These are phyloP conservation scores for Eurystomus glaucurus DNA, from an alignment of 2,797 vertebrate species.

Conservation along the genomic window DNA sequence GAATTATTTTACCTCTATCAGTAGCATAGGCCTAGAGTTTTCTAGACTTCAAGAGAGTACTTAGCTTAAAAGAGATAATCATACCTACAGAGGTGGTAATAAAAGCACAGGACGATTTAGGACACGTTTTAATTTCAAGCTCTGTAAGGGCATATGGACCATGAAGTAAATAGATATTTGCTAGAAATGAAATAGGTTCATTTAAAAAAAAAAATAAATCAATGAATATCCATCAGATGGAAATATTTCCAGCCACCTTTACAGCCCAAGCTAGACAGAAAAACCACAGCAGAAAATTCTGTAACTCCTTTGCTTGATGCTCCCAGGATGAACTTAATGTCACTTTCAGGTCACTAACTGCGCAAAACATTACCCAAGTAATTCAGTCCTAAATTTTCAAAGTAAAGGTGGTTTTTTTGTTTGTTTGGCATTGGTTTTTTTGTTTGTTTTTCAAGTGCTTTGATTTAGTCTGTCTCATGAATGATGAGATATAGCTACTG, in stretches of 20 bases:
- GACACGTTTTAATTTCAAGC: not conserved
- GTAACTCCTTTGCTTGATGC: not conserved
- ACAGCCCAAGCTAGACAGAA: not conserved
- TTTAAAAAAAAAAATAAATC: not conserved
- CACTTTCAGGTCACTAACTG: not conserved
- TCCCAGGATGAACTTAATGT: not conserved
- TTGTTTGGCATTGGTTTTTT: rapidly evolving
- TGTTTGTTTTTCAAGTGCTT: not conserved
- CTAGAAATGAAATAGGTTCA: not conserved
- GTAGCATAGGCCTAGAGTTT: not conserved
- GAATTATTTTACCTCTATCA: not conserved
- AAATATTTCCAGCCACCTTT: not conserved
- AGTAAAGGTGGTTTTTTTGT: not conserved
- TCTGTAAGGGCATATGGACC: not conserved
- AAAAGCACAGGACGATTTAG: not conserved
- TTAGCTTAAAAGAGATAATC: not conserved
- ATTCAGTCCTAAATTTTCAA: not conserved
- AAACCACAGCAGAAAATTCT: not conserved
- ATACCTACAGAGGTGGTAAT: not conserved
- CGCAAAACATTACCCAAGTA: not conserved
- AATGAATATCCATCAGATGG: not conserved
- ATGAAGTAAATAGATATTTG: not conserved
- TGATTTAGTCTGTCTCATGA: not conserved
- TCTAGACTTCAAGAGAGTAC: not conserved
- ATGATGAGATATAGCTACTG: not conserved